Evolutionary conservation across 2,113 vertebrate species (phyloP).

Genomic region (Tetrax tetrax): DNA sequence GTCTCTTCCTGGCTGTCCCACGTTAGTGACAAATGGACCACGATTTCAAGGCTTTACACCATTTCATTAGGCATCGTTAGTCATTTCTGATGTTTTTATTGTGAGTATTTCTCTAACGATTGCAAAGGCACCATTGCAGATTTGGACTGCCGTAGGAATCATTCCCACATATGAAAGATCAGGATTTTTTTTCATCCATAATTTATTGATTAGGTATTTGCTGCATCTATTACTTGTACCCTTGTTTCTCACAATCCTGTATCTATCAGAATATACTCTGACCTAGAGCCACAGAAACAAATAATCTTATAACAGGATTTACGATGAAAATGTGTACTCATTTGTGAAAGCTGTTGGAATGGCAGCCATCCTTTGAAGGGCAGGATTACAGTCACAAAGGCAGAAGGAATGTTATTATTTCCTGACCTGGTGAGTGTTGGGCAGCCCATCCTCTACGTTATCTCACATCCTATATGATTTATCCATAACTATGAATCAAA

Average conservation of each 20-base stretch:
- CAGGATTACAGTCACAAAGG: not conserved
- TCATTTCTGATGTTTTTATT: not conserved
- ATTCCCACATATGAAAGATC: not conserved
- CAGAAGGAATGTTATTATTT: not conserved
- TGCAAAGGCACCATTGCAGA: not conserved
- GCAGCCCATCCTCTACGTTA: not conserved
- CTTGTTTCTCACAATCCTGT: not conserved
- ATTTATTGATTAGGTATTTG: not conserved
- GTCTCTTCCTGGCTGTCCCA: not conserved
- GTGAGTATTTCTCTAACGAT: not conserved
- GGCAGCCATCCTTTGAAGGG: not conserved
- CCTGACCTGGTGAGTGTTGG: not conserved
- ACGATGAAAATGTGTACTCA: not conserved
- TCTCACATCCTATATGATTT: not conserved
- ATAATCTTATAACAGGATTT: constrained; percentile 6
- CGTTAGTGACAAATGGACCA: not conserved
- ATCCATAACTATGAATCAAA: not conserved
- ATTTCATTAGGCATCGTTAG: not conserved
- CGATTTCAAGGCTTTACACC: not conserved
- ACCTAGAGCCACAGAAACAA: not conserved
- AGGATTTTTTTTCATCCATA: not conserved
- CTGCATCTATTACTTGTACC: not conserved
- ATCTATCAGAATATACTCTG: not conserved
- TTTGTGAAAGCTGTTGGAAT: not conserved
- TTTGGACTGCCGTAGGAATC: not conserved